Evolutionary conservation across 2,113 vertebrate genomes (phyloP).

Genomic region (Cisticola juncidis): DNA sequence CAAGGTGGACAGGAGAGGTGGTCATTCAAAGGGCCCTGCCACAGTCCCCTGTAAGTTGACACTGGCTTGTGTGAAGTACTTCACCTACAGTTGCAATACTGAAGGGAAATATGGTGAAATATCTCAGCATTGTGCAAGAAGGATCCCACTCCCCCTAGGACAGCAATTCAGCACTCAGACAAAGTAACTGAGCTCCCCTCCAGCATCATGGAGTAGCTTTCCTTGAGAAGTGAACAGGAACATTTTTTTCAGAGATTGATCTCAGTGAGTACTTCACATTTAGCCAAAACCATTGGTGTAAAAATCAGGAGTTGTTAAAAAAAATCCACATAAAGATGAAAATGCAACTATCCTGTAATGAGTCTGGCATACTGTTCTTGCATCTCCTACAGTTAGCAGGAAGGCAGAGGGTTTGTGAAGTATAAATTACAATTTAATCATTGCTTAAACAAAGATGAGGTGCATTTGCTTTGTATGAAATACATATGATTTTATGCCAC

Average conservation of each 20-base stretch:
- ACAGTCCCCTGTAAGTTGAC: not conserved
- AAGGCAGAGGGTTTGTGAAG: not conserved
- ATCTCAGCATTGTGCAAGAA: not conserved
- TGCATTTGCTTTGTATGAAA: not conserved
- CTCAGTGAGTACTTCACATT: not conserved
- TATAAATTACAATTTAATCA: not conserved
- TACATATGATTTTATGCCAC: not conserved
- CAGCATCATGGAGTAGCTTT: not conserved
- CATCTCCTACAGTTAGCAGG: not conserved
- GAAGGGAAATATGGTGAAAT: not conserved
- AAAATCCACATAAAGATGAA: not conserved
- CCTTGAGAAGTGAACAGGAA: not conserved
- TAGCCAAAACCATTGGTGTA: not conserved
- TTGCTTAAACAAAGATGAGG: not conserved
- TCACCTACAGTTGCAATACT: not conserved
- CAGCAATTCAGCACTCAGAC: rapidly evolving
- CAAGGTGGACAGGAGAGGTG: not conserved
- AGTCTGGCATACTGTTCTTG: not conserved
- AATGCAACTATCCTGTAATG: not conserved
- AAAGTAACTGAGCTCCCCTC: not conserved
- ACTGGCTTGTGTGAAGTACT: not conserved
- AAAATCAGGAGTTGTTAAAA: not conserved
- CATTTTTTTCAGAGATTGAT: not conserved
- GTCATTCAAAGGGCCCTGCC: not conserved
- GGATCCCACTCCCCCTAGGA: not conserved